Evolutionary conservation across 2,888 invertebrate species (phyloP).

Genomic region (Malacosoma neustria): DNA sequence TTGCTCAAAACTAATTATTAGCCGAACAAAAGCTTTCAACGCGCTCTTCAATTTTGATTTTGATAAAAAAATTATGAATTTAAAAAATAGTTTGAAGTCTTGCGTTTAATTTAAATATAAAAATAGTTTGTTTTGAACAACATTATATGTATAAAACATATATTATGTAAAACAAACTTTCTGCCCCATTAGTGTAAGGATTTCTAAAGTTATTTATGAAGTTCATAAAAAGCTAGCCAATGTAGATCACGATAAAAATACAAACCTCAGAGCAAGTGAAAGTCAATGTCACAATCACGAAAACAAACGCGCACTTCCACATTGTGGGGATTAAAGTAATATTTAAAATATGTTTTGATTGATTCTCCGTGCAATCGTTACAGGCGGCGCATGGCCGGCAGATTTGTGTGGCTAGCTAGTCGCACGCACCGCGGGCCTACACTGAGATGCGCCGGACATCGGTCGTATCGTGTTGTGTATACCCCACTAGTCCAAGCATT

Average conservation of each 20-base stretch:
- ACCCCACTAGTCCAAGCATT: slow-evolving; percentile 42
- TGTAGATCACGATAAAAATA: slow-evolving; percentile 26
- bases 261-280: slow-evolving; percentile 54
- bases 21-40: too few relatives aligned
- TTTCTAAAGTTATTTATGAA: neutral
- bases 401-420: slow-evolving; percentile 44
- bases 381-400: slow-evolving; percentile 42
- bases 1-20: too few relatives aligned
- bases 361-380: slow-evolving; percentile 40
- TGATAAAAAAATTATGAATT: too few relatives aligned
- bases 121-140: too few relatives aligned
- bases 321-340: slow-evolving; percentile 36
- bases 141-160: too few relatives aligned
- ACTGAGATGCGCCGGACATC: slow-evolving; percentile 48
- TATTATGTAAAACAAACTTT: neutral
- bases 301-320: slow-evolving; percentile 53
- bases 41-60: too few relatives aligned
- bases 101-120: too few relatives aligned
- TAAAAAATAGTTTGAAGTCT: too few relatives aligned
- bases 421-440: slow-evolving; percentile 45
- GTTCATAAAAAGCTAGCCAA: slow-evolving; percentile 8
- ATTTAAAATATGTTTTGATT: slow-evolving; percentile 24
- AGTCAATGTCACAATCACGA: slow-evolving; percentile 47
- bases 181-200: neutral
- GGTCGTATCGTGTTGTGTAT: slow-evolving; percentile 44